These are phyloP conservation scores for Anaspis maculata DNA, from an alignment of 2,888 invertebrate species.

Conservation along the genomic window DNA sequence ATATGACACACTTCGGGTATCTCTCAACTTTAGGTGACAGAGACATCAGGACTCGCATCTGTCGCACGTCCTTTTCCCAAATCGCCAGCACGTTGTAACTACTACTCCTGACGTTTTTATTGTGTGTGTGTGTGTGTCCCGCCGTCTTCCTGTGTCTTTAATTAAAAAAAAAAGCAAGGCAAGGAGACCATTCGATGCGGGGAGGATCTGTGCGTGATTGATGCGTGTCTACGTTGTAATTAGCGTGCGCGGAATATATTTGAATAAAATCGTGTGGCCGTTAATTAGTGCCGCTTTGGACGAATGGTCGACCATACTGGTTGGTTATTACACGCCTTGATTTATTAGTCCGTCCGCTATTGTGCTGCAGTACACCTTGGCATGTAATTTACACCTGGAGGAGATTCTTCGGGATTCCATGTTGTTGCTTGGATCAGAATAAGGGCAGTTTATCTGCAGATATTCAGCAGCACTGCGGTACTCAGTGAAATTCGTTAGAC, in stretches of 20 bases:
- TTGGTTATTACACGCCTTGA: slow-evolving; percentile 10
- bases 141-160: slow-evolving; percentile 7
- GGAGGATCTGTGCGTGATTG: slow-evolving; percentile 6
- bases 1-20: slow-evolving; percentile 37
- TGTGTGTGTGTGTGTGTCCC: too few species aligned
- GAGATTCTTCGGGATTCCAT: slow-evolving; percentile 8
- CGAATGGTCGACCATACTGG: slow-evolving; percentile 5
- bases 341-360: slow-evolving; percentile 11
- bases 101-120: too few species aligned
- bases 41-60: slow-evolving; percentile 39
- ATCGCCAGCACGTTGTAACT: too few species aligned
- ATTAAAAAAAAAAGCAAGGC: slow-evolving; percentile 7
- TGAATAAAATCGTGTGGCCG: slow-evolving; percentile 7
- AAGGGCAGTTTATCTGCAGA: too few species aligned
- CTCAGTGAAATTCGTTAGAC: too few species aligned
- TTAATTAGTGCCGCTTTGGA: slow-evolving; percentile 7
- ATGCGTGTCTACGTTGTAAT: slow-evolving; percentile 5
- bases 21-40: slow-evolving; percentile 37
- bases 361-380: too few species aligned
- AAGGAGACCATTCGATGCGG: slow-evolving; percentile 7
- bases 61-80: too few species aligned
- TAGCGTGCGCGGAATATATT: slow-evolving; percentile 5
- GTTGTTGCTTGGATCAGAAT: too few species aligned
- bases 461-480: too few species aligned
- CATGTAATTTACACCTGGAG: slow-evolving; percentile 14